Percentiles rank a stretch among this genome's conserved stretches.
Conservation (phyloP, 2,113 vertebrate species). For the Mus pahari region DNA sequence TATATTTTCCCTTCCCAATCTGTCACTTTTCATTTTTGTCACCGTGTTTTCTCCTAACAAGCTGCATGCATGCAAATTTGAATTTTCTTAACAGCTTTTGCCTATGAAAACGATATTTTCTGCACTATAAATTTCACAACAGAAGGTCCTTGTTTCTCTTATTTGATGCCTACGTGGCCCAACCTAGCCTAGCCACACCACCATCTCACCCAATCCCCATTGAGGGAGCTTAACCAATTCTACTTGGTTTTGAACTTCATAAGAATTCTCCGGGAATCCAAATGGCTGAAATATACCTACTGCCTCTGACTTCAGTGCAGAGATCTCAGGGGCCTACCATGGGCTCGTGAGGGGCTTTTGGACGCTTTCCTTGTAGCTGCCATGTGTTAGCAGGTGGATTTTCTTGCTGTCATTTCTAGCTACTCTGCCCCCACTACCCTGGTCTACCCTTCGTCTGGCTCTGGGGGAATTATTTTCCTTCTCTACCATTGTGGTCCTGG, state of each 20-base stretch:
- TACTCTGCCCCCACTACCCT: rapidly evolving
- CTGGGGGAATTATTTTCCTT: background rate
- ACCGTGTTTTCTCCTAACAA: background rate
- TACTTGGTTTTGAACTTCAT: background rate
- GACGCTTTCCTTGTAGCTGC: background rate
- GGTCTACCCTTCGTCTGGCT: background rate
- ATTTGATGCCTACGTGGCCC: background rate
- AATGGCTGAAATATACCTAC: background rate
- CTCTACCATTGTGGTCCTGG: background rate
- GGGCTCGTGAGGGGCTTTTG: background rate
- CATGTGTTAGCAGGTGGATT: background rate
- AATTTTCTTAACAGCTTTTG: background rate
- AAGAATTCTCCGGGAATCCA: background rate
- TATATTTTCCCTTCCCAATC: background rate
- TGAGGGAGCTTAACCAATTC: background rate
- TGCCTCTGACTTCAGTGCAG: background rate
- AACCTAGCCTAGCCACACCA: background rate
- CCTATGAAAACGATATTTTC: background rate
- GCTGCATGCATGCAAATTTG: background rate
- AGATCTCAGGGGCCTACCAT: rapidly evolving
- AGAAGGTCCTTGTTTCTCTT: background rate
- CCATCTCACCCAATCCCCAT: no score
- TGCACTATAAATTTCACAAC: background rate
- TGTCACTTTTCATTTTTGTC: background rate
- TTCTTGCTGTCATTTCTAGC: background rate